A percentile compares a stretch with the other conserved stretches of the same genome.
phyloP scores from a whole-genome alignment of 2,888 invertebrate genomes.

The Erebia aethiops region DNA sequence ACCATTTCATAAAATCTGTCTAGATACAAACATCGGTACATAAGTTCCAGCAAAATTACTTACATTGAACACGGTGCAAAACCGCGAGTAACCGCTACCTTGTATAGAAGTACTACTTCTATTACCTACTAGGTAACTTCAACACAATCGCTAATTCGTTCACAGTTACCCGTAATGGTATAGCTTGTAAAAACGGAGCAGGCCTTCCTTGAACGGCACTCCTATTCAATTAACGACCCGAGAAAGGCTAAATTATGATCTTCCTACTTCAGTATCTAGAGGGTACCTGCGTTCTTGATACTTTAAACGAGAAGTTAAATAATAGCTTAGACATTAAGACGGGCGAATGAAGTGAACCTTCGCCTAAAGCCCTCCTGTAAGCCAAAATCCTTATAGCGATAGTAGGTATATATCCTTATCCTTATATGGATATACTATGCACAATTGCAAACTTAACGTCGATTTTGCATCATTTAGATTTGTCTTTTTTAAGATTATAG shows the following conservation, averaged over 20 bases:
- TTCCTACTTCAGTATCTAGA: conserved; percentile 20
- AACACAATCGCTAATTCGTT: conserved; percentile 42
- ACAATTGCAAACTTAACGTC: too few species aligned
- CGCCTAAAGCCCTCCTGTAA: too few species aligned
- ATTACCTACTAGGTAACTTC: conserved; percentile 18
- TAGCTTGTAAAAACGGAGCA: conserved; percentile 45
- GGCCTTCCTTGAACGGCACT: conserved; percentile 37
- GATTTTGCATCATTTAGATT: too few species aligned
- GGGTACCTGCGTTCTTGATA: conserved; percentile 2
- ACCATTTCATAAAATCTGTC: background rate
- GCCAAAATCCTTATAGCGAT: too few species aligned
- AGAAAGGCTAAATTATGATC: conserved; percentile 49
- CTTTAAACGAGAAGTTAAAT: background rate
- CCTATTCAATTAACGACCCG: conserved; percentile 49
- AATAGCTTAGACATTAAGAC: background rate
- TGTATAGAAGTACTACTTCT: background rate
- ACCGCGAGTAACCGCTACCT: conserved; percentile 28
- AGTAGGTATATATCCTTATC: too few species aligned
- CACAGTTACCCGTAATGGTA: conserved; percentile 48
- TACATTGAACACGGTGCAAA: conserved; percentile 2
- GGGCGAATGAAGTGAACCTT: too few species aligned
- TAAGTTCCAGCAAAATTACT: conserved; percentile 3
- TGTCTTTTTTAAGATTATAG: too few species aligned
- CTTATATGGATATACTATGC: too few species aligned
- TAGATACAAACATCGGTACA: background rate